Evolutionary conservation across 2,888 invertebrate genomes (phyloP).

Genomic region (Cosmopolites sordidus): DNA sequence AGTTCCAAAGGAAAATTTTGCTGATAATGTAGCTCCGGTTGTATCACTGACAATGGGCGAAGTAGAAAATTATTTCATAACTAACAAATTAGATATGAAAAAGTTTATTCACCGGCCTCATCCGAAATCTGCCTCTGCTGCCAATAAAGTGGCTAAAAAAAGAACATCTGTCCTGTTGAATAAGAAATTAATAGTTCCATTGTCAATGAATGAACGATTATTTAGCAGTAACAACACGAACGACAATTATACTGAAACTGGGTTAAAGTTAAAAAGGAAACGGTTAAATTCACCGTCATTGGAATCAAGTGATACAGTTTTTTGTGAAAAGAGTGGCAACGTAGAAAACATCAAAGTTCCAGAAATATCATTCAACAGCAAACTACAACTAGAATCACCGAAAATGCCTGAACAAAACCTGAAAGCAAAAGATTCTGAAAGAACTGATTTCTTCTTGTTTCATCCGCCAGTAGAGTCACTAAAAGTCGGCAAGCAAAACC

Average conservation of each 20-base stretch:
- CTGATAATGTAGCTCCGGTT: slow-evolving; percentile 28
- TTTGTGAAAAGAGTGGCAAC: too few relatives aligned
- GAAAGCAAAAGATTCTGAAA: background rate
- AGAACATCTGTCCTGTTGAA: slow-evolving; percentile 3
- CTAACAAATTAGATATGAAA: slow-evolving; percentile 15
- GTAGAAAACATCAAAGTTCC: too few relatives aligned
- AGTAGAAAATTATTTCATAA: slow-evolving; percentile 29
- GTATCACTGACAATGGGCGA: slow-evolving; percentile 31
- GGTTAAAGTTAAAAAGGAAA: too few relatives aligned
- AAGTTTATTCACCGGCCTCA: slow-evolving; percentile 10
- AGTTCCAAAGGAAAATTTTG: too few relatives aligned
- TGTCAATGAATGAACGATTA: slow-evolving; percentile 11
- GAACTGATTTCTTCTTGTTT: too few relatives aligned
- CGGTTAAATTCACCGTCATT: slow-evolving; percentile 4
- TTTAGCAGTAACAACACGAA: background rate
- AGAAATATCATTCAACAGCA: background rate
- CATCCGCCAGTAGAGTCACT: too few relatives aligned
- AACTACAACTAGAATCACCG: background rate
- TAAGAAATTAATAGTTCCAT: slow-evolving; percentile 9
- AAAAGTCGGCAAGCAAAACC: background rate
- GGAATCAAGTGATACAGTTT: background rate
- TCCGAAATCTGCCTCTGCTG: background rate
- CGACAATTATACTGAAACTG: background rate
- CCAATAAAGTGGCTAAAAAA: slow-evolving; percentile 7
- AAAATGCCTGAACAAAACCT: too few relatives aligned